Base-by-base conservation (phyloP, 2,888 invertebrate genomes). In the Megastigmus dorsalis region DNA sequence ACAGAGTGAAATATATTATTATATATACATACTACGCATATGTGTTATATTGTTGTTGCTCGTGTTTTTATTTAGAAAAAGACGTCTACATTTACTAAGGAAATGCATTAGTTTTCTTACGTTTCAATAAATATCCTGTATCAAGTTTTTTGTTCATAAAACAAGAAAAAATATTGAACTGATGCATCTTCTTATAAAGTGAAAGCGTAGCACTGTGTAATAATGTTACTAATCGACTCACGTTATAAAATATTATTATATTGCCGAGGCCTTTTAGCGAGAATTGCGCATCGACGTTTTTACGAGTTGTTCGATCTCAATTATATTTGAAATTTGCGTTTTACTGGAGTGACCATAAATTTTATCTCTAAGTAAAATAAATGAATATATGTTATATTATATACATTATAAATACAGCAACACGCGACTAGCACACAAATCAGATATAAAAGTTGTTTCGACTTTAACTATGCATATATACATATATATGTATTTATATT, bases 41-140 rank as follows among this genome's bases (percentile, higher is more conserved):
- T 7, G 5, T 50, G 57, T 68, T 59, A 43, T 54, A 36, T 73
- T 41, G 60, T 73, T 60, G 52, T 67, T 54, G 59, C 43, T 28
- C 36, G 45, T 67, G 60, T 45, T 72, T 59, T 50, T 43, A 3
- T 45, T 45, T 41, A 28, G n/a, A 43, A 18, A 7, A 18, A 28
- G 28, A 48, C 36, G 50, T 60, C 38, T 60, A 30, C 45, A 26
- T 70, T 55, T 63, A 43, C 15, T 6, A 50, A 54, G 15, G 15
- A 50, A 52, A 20, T 23, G 23, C 23, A 13, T 54, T 33, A 18
- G n/a, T n/a, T n/a, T n/a, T n/a, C n/a, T n/a, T n/a, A n/a, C n/a
- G n/a, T n/a, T n/a, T n/a, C n/a, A n/a, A n/a, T n/a, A n/a, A n/a
- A n/a, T n/a, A n/a, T n/a, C n/a, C n/a, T n/a, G n/a, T n/a, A n/a